Evolutionary conservation across 2,888 invertebrate genomes (phyloP), one percentile per base, ranked within the genome.

Genomic region (Epistrophe eligans): DNA sequence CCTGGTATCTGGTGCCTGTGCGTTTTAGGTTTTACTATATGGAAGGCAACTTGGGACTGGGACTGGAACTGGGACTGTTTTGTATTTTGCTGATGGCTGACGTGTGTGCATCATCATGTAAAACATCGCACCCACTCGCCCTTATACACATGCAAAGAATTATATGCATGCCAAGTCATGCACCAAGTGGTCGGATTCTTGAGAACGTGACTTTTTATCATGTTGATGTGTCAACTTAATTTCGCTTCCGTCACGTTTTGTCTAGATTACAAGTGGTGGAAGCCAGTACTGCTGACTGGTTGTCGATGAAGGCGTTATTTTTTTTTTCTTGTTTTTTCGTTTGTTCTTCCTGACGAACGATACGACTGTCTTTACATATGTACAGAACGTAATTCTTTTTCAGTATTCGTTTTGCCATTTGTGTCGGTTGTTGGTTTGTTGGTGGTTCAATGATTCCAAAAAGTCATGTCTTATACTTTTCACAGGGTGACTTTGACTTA

Each of bases 171-270:
- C 84, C 76, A 80, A 84, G 84, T 84, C 84, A 79, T 87, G 79
- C 79, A 76, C 83, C 83, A 79, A 76, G 87, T 79, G 87, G 79
- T 76, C 58, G 87, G 87, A 83, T 87, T 79, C 87, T 87, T 87
- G 66, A 48, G 79, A 87, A 87, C 87, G 87, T 87, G 87, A 87
- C 87, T 87, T 87, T 87, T 87, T 79, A 87, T 83, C 82, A 79
- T 87, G 87, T 87, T 87, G 87, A 82, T 87, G 83, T 87, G 87
- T 83, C 87, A 87, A 87, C 87, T 87, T 83, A 87, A 87, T 87
- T 87, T 87, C 87, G 87, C 83, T 87, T 87, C 83, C 83, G 87
- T 87, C 87, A 87, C 87, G 87, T 87, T 87, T 83, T 79, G 87
- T 83, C 83, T 87, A 83, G 87, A 87, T 87, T 87, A 87, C 87